Percentiles rank a stretch among this genome's conserved stretches.
phyloP scores from a whole-genome alignment of 2,888 invertebrate species.

The Amphimallon solstitiale region DNA sequence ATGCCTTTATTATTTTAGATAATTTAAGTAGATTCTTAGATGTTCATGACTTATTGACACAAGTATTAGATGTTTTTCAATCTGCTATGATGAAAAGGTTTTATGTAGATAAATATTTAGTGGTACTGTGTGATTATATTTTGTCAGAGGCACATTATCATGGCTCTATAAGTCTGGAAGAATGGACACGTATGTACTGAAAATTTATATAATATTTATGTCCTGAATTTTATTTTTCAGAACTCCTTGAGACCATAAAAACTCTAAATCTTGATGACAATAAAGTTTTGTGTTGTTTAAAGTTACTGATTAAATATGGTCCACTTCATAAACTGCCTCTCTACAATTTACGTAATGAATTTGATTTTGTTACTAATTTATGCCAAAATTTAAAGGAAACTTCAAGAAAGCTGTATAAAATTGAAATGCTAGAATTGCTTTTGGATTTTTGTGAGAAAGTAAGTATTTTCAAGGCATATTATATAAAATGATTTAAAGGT shows the following conservation, averaged over 20 bases:
- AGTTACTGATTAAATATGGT: slow-evolving; percentile 54
- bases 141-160: slow-evolving; percentile 66
- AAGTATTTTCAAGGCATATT: too few relatives aligned
- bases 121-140: slow-evolving; percentile 67
- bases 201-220: neutral
- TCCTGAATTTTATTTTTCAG: slow-evolving; percentile 36
- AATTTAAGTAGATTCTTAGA: slow-evolving; percentile 60
- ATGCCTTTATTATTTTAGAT: slow-evolving; percentile 31
- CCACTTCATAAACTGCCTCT: slow-evolving; percentile 52
- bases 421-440: slow-evolving; percentile 45
- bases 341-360: slow-evolving; percentile 52
- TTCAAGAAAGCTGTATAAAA: slow-evolving; percentile 45
- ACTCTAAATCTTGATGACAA: slow-evolving; percentile 22
- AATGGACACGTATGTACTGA: slow-evolving; percentile 68
- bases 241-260: slow-evolving; percentile 40
- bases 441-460: slow-evolving; percentile 42
- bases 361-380: slow-evolving; percentile 53
- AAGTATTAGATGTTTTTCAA: slow-evolving; percentile 61
- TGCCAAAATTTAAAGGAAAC: slow-evolving; percentile 47
- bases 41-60: slow-evolving; percentile 62
- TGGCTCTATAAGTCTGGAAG: slow-evolving; percentile 63
- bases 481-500: too few relatives aligned
- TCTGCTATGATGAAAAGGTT: slow-evolving; percentile 54
- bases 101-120: slow-evolving; percentile 67
- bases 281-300: slow-evolving; percentile 51